Evolutionary conservation across 2,888 invertebrate genomes (phyloP).

Genomic region (Sphecodes monilicornis): DNA sequence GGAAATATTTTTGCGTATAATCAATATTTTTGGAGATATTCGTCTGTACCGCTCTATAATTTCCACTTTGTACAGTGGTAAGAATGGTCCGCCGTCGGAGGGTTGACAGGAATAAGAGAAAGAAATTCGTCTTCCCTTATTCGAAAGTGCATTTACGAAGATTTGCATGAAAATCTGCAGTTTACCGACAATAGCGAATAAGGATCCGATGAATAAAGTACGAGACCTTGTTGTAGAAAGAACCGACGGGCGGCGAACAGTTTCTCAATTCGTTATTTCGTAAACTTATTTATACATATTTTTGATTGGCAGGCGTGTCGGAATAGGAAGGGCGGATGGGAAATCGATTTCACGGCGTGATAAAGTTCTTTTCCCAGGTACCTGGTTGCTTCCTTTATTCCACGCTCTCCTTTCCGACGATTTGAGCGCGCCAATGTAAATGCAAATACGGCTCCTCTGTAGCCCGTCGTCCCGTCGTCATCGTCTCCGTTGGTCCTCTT

Average conservation of each 20-base stretch:
- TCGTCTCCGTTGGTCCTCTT: constrained; percentile 54
- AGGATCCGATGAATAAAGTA: neutral
- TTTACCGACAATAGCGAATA: neutral
- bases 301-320: neutral
- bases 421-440: constrained; percentile 70
- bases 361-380: constrained; percentile 53
- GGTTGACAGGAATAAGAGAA: neutral
- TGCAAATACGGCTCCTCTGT: constrained; percentile 67
- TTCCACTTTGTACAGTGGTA: no score
- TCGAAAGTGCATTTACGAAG: neutral
- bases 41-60: no score
- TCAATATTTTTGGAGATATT: no score
- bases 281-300: constrained; percentile 25
- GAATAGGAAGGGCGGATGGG: neutral
- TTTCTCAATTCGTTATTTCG: constrained; percentile 12
- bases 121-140: neutral
- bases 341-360: constrained; percentile 59
- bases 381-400: constrained; percentile 59
- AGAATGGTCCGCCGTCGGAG: no score
- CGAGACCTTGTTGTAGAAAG: neutral
- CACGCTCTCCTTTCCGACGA: constrained; percentile 58
- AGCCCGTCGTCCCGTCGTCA: constrained; percentile 33
- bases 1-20: no score
- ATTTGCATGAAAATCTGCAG: neutral
- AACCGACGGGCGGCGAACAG: constrained; percentile 1